A percentile compares a stretch with the other conserved stretches of the same genome.
phyloP scores from a whole-genome alignment of 2,113 vertebrate species.

The Heterocephalus glaber region DNA sequence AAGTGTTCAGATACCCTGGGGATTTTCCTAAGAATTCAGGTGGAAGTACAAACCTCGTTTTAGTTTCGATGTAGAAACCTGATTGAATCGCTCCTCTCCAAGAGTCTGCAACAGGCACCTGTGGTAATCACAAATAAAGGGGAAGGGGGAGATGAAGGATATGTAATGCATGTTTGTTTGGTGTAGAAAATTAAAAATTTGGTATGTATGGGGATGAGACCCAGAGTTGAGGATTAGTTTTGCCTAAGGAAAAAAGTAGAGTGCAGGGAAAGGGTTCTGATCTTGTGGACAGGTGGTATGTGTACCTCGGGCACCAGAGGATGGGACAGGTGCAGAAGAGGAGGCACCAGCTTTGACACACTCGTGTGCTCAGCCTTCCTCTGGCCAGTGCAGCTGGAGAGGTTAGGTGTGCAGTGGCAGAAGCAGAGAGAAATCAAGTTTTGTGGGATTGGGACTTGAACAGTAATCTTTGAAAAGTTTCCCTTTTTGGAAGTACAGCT shows the following conservation, averaged over 20 bases:
- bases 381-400: neutral
- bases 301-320: slow-evolving; percentile 31
- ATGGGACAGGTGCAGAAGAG: neutral
- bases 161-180: neutral
- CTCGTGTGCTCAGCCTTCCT: neutral
- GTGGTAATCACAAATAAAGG: neutral
- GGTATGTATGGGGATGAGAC: neutral
- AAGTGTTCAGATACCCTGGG: neutral
- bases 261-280: neutral
- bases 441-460: neutral
- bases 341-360: neutral
- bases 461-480: neutral
- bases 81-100: neutral
- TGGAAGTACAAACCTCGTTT: neutral
- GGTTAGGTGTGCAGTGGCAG: neutral
- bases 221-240: neutral
- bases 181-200: neutral
- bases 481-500: neutral
- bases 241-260: neutral
- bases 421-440: neutral
- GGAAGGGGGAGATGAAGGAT: neutral
- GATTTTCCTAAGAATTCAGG: neutral
- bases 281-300: neutral
- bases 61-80: neutral
- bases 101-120: neutral